Percentiles rank a stretch among this genome's conserved stretches.
These are phyloP conservation scores for Nebria ingens DNA, from an alignment of 1,140 invertebrate species.

Conservation along the genomic window DNA sequence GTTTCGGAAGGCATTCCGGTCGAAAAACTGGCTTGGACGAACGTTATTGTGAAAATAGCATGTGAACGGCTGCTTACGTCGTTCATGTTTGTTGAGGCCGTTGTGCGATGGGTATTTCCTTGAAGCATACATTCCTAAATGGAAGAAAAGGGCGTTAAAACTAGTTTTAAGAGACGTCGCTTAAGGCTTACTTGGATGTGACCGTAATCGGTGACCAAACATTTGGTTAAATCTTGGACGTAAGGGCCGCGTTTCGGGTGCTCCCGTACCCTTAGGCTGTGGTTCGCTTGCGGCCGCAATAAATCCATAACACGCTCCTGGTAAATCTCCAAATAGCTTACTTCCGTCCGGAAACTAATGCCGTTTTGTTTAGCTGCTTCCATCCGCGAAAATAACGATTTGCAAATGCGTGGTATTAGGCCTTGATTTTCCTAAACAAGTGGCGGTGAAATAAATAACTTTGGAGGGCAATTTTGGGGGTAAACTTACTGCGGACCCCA, in stretches of 20 bases:
- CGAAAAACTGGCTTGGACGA: constrained; percentile 72
- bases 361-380: constrained; percentile 67
- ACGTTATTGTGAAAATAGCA: constrained; percentile 91
- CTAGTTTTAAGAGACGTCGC: background rate
- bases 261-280: constrained; percentile 59
- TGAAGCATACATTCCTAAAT: constrained; percentile 60
- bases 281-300: constrained; percentile 38
- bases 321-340: constrained; percentile 85
- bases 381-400: constrained; percentile 64
- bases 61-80: constrained; percentile 85
- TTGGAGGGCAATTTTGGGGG: background rate
- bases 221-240: constrained; percentile 80
- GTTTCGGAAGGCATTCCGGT: constrained; percentile 80
- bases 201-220: constrained; percentile 75
- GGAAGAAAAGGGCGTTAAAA: constrained; percentile 9
- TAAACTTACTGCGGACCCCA: constrained; percentile 67
- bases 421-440: constrained; percentile 62
- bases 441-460: background rate
- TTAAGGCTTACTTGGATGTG: constrained; percentile 60
- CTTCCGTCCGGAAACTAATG: constrained; percentile 71
- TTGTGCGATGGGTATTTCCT: constrained; percentile 69
- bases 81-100: constrained; percentile 77
- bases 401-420: constrained; percentile 78
- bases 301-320: constrained; percentile 86
- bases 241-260: constrained; percentile 88